A percentile compares a stretch with the other conserved stretches of the same genome.
phyloP scores from a whole-genome alignment of 1,140 invertebrate species.

The Phymastichus coffea region DNA sequence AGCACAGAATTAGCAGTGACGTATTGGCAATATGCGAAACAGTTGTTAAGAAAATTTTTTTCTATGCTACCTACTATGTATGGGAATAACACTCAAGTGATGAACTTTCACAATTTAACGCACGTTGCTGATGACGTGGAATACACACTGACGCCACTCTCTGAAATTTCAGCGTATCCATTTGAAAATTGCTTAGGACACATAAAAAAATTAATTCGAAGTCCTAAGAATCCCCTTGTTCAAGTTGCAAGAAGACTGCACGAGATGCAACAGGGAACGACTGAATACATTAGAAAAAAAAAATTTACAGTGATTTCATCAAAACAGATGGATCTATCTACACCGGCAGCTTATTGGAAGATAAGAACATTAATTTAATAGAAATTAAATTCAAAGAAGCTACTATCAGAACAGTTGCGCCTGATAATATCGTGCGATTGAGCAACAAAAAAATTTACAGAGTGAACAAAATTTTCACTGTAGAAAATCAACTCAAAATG shows the following conservation, averaged over 20 bases:
- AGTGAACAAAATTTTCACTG: constrained; percentile 27
- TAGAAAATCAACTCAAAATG: constrained; percentile 1
- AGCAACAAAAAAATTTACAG: constrained; percentile 28
- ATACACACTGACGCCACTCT: constrained; percentile 19
- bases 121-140: constrained; percentile 33
- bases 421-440: constrained; percentile 32
- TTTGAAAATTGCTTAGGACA: constrained; percentile 25
- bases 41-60: constrained; percentile 33
- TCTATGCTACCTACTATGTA: constrained; percentile 31
- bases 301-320: background rate
- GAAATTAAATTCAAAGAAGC: constrained; percentile 25
- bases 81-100: constrained; percentile 25
- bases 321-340: background rate
- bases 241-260: background rate
- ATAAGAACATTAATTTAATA: constrained; percentile 3
- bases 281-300: background rate
- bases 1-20: constrained; percentile 16
- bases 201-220: constrained; percentile 17
- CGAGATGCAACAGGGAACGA: background rate
- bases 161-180: constrained; percentile 25
- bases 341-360: background rate
- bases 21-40: constrained; percentile 25
- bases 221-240: constrained; percentile 5
- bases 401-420: constrained; percentile 18
- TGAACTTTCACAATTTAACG: constrained; percentile 34